Evolutionary conservation across 2,797 vertebrate species (phyloP), one percentile per base, ranked within the genome.

Genomic region (Sebastes baramenuke): DNA sequence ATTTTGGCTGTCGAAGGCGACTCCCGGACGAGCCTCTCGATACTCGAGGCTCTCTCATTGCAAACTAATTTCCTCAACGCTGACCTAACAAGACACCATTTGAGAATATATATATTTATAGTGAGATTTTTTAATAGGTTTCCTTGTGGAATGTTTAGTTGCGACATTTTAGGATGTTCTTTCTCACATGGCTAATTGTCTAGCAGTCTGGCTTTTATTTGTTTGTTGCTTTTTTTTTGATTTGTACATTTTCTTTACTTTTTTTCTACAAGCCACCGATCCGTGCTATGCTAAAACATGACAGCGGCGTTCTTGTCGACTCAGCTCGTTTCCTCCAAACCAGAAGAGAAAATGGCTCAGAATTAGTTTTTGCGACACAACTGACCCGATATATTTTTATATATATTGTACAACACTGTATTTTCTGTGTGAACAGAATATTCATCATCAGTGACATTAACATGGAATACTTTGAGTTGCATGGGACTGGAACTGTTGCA

Each of bases 21-120:
- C 73, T 86, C 85, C 84, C 71, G 59, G 80, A 84, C 46, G 54
- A 82, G 90, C 80, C 89, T 94, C 86, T 71, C 80, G 56, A 66
- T 69, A 72, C 72, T 46, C 12, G 65, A 85, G 87, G 73, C 79
- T 88, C 91, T 86, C 83, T 89, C 55, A 59, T 82, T 91, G 89
- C 89, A 94, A 92, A 94, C 86, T 88, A 77, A 92, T 88, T 90
- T 92, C 91, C 89, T 93, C 89, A 87, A 88, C 77, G 89, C 90
- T 89, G 88, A 93, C 91, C 91, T 90, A 90, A 92, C 85, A 75
- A 90, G 78, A 89, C 86, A 87, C 90, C 85, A 90, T 94, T 92
- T 94, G 91, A 92, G 83, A 93, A 88, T 94, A 88, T 95, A 95
- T 64, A 64, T 95, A 95, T 96, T 93, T 95, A 93, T 95, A 96